Evolutionary conservation across 2,113 vertebrate genomes (phyloP).

Genomic region (Suncus etruscus): DNA sequence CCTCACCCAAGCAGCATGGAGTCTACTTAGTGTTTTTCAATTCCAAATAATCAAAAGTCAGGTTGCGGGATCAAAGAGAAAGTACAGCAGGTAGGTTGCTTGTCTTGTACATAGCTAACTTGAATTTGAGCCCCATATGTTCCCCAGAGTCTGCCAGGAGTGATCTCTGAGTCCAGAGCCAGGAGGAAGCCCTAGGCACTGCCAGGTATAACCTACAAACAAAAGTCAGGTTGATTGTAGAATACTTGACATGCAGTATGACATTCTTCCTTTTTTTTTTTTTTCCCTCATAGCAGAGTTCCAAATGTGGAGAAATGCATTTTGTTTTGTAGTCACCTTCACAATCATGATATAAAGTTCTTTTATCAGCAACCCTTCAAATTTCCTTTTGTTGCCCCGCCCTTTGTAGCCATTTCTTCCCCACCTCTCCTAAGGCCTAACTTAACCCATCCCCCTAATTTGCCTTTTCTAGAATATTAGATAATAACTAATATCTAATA

Average conservation of each 20-base stretch:
- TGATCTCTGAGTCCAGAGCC: too few relatives aligned
- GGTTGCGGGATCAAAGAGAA: neutral
- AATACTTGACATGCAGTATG: too few relatives aligned
- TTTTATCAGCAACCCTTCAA: neutral
- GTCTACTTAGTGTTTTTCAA: neutral
- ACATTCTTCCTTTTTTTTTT: neutral
- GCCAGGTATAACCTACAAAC: too few relatives aligned
- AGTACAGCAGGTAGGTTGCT: too few relatives aligned
- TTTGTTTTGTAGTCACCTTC: neutral
- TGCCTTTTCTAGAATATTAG: conserved; percentile 9
- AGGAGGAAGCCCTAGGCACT: too few relatives aligned
- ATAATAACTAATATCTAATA: neutral
- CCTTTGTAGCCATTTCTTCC: neutral
- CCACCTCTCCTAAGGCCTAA: neutral
- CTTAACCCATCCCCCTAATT: neutral
- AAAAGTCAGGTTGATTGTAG: too few relatives aligned
- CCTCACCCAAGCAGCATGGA: neutral
- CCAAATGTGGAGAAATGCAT: neutral
- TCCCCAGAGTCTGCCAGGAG: too few relatives aligned
- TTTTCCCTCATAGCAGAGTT: neutral
- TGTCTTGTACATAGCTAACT: too few relatives aligned
- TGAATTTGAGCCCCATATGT: too few relatives aligned
- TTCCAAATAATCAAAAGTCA: neutral
- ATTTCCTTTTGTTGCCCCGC: neutral
- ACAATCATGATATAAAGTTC: neutral